A percentile compares a stretch with the other conserved stretches of the same genome.
These are phyloP conservation scores for Ochlodes sylvanus DNA, from an alignment of 2,888 invertebrate species.

Conservation along the genomic window DNA sequence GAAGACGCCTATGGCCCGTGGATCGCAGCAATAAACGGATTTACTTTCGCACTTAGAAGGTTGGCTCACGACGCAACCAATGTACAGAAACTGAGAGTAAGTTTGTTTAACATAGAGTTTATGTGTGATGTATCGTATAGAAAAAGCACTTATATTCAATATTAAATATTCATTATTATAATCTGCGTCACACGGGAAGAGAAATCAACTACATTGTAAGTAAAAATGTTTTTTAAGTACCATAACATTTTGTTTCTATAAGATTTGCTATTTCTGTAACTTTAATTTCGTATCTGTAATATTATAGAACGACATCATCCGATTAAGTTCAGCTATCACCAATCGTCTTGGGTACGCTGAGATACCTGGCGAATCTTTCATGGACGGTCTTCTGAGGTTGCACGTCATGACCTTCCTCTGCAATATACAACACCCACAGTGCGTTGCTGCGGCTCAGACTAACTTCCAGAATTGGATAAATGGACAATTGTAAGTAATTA, in stretches of 20 bases:
- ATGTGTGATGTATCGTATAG: too few species aligned
- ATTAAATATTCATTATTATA: too few species aligned
- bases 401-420: conserved; percentile 85
- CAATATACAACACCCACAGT: conserved; percentile 68
- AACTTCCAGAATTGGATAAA: conserved; percentile 71
- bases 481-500: conserved; percentile 58
- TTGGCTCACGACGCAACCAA: conserved; percentile 65
- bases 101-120: conserved; percentile 23
- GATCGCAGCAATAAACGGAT: conserved; percentile 85
- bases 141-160: too few species aligned
- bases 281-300: too few species aligned
- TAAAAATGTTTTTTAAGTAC: too few species aligned
- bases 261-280: conserved; percentile 41
- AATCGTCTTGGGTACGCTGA: conserved; percentile 81
- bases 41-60: conserved; percentile 70
- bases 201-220: too few species aligned
- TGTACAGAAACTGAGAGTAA: conserved; percentile 49
- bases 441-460: conserved; percentile 63
- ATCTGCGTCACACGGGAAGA: too few species aligned
- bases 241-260: too few species aligned
- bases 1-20: conserved; percentile 90
- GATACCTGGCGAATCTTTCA: conserved; percentile 68
- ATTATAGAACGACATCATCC: conserved; percentile 68
- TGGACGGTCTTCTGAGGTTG: conserved; percentile 82
- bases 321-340: conserved; percentile 74